Evolutionary conservation across 2,113 vertebrate species (phyloP).

Genomic region (Tangachromis dhanisi): DNA sequence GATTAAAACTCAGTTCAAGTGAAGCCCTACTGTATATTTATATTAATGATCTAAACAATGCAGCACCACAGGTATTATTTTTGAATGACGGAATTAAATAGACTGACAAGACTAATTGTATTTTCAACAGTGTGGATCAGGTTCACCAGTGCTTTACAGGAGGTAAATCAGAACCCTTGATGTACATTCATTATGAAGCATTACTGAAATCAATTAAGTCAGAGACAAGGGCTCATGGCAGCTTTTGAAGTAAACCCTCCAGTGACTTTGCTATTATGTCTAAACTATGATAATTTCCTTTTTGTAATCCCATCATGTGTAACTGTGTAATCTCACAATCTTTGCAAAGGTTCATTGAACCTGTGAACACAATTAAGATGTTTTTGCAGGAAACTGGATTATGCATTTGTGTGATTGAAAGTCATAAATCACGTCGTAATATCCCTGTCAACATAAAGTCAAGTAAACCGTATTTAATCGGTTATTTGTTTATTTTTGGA

Average conservation of each 20-base stretch:
- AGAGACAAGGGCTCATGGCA: not conserved
- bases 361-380: constrained; percentile 43
- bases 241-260: not conserved
- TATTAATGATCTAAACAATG: not conserved
- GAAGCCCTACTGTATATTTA: not conserved
- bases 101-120: not conserved
- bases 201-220: constrained; percentile 7
- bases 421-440: constrained; percentile 40
- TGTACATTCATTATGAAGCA: not conserved
- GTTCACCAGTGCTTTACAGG: not conserved
- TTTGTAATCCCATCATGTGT: constrained; percentile 7
- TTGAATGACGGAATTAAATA: not conserved
- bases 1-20: not conserved
- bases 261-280: not conserved
- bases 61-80: not conserved
- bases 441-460: constrained; percentile 25
- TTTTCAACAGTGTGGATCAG: not conserved
- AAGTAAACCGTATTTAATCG: constrained; percentile 41
- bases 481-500: constrained; percentile 11
- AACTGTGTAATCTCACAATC: constrained; percentile 17
- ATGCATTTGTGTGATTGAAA: constrained; percentile 30
- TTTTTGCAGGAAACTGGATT: constrained; percentile 42
- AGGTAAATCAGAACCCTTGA: not conserved
- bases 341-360: constrained; percentile 9
- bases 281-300: not conserved